Conservation (phyloP, 1,140 invertebrate genomes). For the Drosophila kepulauana region DNA sequence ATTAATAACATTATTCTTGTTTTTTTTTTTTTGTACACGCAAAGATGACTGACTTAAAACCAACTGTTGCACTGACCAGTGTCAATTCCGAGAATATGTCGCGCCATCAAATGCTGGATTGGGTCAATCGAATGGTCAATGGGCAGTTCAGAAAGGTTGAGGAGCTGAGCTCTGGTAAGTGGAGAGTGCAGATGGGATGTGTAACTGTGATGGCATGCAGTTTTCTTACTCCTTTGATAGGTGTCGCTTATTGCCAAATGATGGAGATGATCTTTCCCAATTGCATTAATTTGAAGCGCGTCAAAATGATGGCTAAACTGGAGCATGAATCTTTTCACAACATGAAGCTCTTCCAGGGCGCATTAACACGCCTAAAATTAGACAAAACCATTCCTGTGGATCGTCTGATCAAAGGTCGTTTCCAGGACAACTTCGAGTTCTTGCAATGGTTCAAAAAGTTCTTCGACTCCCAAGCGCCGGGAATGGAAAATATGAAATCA, state of each 20-base stretch:
- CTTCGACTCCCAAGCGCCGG: slow-evolving; percentile 94
- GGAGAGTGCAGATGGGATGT: too few species aligned
- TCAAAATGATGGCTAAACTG: slow-evolving; percentile 98
- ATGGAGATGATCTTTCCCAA: slow-evolving; percentile 99
- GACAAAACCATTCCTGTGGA: slow-evolving; percentile 95
- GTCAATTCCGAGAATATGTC: slow-evolving; percentile 98
- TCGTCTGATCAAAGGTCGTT: slow-evolving; percentile 95
- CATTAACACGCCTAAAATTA: slow-evolving; percentile 97
- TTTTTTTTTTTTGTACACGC: not conserved
- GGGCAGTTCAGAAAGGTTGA: slow-evolving; percentile 98
- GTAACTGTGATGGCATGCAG: not conserved
- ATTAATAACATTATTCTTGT: not conserved
- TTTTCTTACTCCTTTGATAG: slow-evolving; percentile 31
- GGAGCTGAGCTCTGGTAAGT: slow-evolving; percentile 95
- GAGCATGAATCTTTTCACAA: slow-evolving; percentile 99
- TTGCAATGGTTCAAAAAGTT: slow-evolving; percentile 99
- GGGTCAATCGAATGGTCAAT: slow-evolving; percentile 98
- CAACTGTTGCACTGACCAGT: slow-evolving; percentile 96
- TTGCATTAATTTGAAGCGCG: slow-evolving; percentile 95
- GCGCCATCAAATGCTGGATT: slow-evolving; percentile 98
- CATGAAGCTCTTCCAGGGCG: slow-evolving; percentile 98
- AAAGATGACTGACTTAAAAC: slow-evolving; percentile 91
- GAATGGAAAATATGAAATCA: slow-evolving; percentile 64
- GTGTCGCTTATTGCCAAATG: slow-evolving; percentile 98
- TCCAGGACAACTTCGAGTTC: slow-evolving; percentile 99